phyloP scores from a whole-genome alignment of 2,797 vertebrate genomes.

The Lutjanus campechanus region DNA sequence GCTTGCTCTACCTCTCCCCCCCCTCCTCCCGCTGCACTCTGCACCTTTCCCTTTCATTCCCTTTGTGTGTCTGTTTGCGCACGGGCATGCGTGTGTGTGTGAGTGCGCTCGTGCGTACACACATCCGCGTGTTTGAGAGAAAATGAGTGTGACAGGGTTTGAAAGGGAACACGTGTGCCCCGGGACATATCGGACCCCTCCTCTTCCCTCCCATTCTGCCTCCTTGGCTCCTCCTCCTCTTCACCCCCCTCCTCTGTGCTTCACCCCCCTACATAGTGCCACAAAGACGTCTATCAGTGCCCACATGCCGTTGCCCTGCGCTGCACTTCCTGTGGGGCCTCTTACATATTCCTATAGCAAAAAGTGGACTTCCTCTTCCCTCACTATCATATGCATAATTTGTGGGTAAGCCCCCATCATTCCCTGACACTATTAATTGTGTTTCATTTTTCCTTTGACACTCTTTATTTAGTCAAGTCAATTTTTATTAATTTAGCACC shows the following conservation, averaged over 20 bases:
- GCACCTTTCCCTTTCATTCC: slow-evolving; percentile 59
- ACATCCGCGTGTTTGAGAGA: slow-evolving; percentile 59
- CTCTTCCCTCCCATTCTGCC: slow-evolving; percentile 50
- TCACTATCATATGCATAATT: slow-evolving; percentile 22
- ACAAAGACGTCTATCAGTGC: slow-evolving; percentile 55
- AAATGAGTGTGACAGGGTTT: slow-evolving; percentile 77
- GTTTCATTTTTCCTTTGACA: not conserved
- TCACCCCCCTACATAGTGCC: slow-evolving; percentile 42
- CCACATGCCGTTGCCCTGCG: slow-evolving; percentile 38
- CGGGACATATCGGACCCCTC: slow-evolving; percentile 64
- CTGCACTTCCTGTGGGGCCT: slow-evolving; percentile 19
- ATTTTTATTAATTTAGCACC: no score
- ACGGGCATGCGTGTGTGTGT: slow-evolving; percentile 16
- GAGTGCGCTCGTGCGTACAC: slow-evolving; percentile 39
- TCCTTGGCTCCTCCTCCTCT: slow-evolving; percentile 53
- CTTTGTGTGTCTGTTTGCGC: slow-evolving; percentile 63
- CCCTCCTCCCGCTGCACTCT: slow-evolving; percentile 15
- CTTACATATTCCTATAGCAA: slow-evolving; percentile 14
- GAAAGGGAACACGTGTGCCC: slow-evolving; percentile 83
- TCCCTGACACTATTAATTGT: not conserved
- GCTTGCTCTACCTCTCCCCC: slow-evolving; percentile 7
- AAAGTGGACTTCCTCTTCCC: slow-evolving; percentile 13
- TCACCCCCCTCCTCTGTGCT: slow-evolving; percentile 32
- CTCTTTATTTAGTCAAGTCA: no score
- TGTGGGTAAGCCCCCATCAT: not conserved